phyloP scores from a whole-genome alignment of 2,888 invertebrate genomes.

The Steinernema carpocapsae region DNA sequence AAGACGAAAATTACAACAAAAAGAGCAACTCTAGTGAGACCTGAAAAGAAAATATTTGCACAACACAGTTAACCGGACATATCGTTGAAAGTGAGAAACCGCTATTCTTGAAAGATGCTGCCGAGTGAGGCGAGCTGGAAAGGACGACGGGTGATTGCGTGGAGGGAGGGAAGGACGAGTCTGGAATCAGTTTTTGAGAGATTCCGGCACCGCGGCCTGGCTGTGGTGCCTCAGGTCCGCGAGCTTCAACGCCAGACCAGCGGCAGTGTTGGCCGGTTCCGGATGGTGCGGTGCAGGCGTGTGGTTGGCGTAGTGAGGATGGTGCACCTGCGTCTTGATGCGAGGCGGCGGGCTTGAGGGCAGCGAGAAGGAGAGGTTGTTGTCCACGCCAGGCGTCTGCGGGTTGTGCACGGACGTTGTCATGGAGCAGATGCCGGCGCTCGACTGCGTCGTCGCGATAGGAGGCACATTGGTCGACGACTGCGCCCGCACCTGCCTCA shows the following conservation, averaged over 20 bases:
- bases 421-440: constrained; percentile 15
- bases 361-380: constrained; percentile 26
- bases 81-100: neutral
- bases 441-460: constrained; percentile 16
- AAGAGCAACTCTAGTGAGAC: constrained; percentile 7
- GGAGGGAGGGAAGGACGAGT: too few species aligned
- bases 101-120: neutral
- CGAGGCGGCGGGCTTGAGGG: constrained; percentile 22
- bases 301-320: constrained; percentile 27
- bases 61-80: neutral
- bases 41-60: constrained; percentile 7
- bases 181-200: neutral
- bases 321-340: neutral
- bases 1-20: neutral
- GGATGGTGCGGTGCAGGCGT: constrained; percentile 7
- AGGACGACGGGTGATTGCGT: too few species aligned
- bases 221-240: neutral
- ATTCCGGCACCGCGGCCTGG: neutral
- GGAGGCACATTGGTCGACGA: neutral
- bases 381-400: neutral
- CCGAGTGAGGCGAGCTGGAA: too few species aligned
- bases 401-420: neutral
- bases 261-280: neutral
- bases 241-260: neutral
- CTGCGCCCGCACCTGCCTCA: constrained; percentile 12